phyloP scores from a whole-genome alignment of 1,140 invertebrate species.

The Acyrthosiphon pisum region DNA sequence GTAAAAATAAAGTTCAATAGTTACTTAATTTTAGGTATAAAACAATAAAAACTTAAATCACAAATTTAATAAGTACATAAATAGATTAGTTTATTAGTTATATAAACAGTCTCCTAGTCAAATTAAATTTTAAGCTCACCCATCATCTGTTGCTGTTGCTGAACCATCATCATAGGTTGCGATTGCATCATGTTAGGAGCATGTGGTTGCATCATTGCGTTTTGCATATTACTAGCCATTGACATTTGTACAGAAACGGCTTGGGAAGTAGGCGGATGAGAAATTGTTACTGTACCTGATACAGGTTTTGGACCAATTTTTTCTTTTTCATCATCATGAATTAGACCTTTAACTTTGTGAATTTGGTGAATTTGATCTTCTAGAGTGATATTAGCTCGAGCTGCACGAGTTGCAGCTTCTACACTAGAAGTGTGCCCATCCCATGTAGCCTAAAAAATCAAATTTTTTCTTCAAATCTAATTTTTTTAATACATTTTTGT shows the following conservation, averaged over 20 bases:
- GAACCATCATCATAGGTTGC: conserved; percentile 66
- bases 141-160: conserved; percentile 59
- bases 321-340: conserved; percentile 94
- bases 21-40: background rate
- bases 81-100: background rate
- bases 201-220: conserved; percentile 63
- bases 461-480: too few relatives aligned
- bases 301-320: conserved; percentile 85
- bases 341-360: conserved; percentile 90
- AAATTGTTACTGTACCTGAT: conserved; percentile 62
- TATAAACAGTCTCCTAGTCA: background rate
- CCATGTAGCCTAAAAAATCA: conserved; percentile 80
- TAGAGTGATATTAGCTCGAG: conserved; percentile 92
- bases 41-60: background rate
- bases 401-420: conserved; percentile 88
- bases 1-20: background rate
- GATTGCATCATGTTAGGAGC: conserved; percentile 67
- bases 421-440: conserved; percentile 97
- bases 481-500: background rate
- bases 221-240: conserved; percentile 50
- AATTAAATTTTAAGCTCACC: conserved; percentile 56
- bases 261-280: conserved; percentile 62
- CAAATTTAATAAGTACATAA: background rate
- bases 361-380: conserved; percentile 98
- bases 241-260: conserved; percentile 46